phyloP scores from a whole-genome alignment of 1,140 invertebrate species.

The Apis mellifera region Amel_HAv3.1 CM009935.2:12991001-12991500 shows the following conservation, averaged over 20 bases:
- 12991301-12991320: neutral
- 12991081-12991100: neutral
- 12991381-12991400: neutral
- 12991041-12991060: neutral
- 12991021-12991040: constrained; percentile 2
- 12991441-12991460: neutral
- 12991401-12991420: neutral
- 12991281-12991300: neutral
- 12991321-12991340: neutral
- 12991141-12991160: constrained; percentile 8
- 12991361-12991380: neutral
- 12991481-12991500: constrained; percentile 7
- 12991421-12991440: neutral
- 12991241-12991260: too few species aligned
- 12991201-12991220: neutral
- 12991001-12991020: constrained; percentile 20
- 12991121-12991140: constrained; percentile 22
- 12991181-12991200: neutral
- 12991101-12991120: neutral
- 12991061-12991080: constrained; percentile 14
- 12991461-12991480: too few species aligned
- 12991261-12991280: too few species aligned
- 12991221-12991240: neutral
- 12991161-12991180: constrained; percentile 29
- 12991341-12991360: neutral